Evolutionary conservation across 2,113 vertebrate species (phyloP), one percentile per base, ranked within the genome.

Genomic region (Podiceps cristatus): DNA sequence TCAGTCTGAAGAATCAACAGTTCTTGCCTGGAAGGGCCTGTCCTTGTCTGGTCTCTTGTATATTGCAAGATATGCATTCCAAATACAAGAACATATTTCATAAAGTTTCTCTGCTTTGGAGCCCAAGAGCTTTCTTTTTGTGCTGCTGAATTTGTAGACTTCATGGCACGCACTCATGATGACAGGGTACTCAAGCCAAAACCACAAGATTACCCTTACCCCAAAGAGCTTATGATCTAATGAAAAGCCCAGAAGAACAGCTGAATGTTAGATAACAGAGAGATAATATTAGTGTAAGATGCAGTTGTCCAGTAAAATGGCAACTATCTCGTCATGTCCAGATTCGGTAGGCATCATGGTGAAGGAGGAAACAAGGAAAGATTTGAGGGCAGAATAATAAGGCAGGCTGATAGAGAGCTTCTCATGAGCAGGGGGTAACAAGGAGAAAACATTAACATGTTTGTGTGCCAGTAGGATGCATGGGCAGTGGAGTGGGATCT

Each of bases 391-490:
- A 40, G 62, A 75, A 60, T 40, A 71, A 37, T 53, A 50, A 53
- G 0, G 0, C 12, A 58, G 37, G 33, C 9, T 83, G 53, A 14
- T 13, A 47, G 49, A 66, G 27, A 78, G 25, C 9, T 83, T 49
- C 23, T 86, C 16, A 3, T 19, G 22, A 29, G 55, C 67, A 53
- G 45, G 53, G 18, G 6, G 27, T 10, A 58, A n/a, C 20, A 53
- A 85, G 37, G 42, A 72, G 42, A 76, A 81, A 77, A 22, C 35
- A 42, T 25, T 29, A 33, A 50, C 4, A 2, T 8, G 5, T 60
- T 62, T 58, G 33, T 52, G 25, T 63, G 59, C 62, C 53, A 66
- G 20, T 4, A 52, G 17, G 9, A 40, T 0, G 1, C 0, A 1
- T n/a, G 37, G 35, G 37, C 52, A 82, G 12, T 27, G 45, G 58